phyloP scores from a whole-genome alignment of 2,797 vertebrate species.

The Myotis planiceps region DNA sequence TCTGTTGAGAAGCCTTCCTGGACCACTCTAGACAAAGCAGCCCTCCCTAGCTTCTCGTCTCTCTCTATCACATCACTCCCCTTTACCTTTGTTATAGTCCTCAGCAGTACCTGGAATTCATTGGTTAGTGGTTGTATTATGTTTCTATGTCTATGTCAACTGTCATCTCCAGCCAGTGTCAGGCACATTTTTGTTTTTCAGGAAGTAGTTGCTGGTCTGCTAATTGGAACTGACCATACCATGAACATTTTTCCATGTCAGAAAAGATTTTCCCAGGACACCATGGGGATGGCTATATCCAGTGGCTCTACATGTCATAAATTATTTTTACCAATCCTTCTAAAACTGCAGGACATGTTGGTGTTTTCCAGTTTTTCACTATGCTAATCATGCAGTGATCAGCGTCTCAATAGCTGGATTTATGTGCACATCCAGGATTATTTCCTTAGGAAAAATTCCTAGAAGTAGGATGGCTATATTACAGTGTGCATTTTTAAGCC shows the following conservation, averaged over 20 bases:
- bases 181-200: not conserved
- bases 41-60: not conserved
- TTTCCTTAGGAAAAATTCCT: slow-evolving; percentile 21
- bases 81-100: not conserved
- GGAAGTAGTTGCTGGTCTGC: not conserved
- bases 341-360: not conserved
- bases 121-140: not conserved
- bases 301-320: not conserved
- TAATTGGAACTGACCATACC: not conserved
- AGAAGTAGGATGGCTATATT: not conserved
- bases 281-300: not conserved
- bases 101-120: not conserved
- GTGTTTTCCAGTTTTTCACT: not conserved
- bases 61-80: too few relatives aligned
- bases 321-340: not conserved
- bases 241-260: not conserved
- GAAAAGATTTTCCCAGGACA: not conserved
- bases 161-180: not conserved
- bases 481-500: not conserved
- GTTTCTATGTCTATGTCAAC: not conserved
- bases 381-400: not conserved
- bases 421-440: not conserved
- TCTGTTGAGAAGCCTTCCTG: not conserved
- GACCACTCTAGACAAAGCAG: not conserved
- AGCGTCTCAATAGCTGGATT: not conserved